Conservation (phyloP, 53 echinoderm and acorn worm genomes). For the Holothuria scabra region DNA sequence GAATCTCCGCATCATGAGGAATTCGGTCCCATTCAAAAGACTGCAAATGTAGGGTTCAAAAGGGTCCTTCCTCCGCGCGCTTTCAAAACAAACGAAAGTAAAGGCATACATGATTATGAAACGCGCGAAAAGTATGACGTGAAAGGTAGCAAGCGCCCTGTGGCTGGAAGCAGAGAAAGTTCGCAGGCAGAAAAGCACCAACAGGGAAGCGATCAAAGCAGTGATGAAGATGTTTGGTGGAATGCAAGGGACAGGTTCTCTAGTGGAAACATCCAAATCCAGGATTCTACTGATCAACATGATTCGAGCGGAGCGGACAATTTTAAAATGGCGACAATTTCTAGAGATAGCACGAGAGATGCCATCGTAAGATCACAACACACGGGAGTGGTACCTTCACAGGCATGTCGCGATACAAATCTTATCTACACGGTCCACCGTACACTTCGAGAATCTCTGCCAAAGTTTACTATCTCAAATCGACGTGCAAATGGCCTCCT, state of each 20-base stretch:
- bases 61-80: conserved; percentile 9
- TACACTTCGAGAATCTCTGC: conserved; percentile 26
- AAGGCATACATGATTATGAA: background rate
- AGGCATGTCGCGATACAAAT: conserved; percentile 23
- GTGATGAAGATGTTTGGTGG: conserved; percentile 35
- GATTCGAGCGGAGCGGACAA: background rate
- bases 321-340: background rate
- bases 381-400: background rate
- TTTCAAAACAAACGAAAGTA: background rate
- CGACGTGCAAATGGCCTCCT: conserved; percentile 9
- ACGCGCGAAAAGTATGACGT: background rate
- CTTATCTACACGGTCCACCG: conserved; percentile 14
- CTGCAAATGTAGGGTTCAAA: background rate
- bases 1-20: background rate
- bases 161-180: too few relatives aligned
- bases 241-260: conserved; percentile 28
- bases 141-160: background rate
- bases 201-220: background rate
- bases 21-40: background rate
- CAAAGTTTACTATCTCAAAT: conserved; percentile 22
- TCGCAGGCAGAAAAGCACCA: too few relatives aligned
- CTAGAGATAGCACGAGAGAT: background rate
- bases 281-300: background rate
- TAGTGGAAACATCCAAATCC: background rate
- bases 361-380: background rate